Evolutionary conservation across 2,113 vertebrate genomes (phyloP).

Genomic region (Sclerurus mexicanus): DNA sequence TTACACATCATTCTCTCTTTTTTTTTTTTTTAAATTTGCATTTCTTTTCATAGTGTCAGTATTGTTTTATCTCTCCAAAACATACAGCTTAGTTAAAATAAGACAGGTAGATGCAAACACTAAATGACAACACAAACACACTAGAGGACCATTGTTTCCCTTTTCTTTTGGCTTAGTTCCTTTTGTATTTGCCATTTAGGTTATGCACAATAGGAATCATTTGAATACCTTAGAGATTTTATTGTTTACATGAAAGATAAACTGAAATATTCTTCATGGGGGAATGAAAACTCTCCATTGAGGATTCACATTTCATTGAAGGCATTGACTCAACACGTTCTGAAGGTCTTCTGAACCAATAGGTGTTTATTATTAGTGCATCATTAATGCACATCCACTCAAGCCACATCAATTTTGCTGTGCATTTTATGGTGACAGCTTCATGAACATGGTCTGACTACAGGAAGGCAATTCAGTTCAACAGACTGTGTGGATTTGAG

Average conservation of each 20-base stretch:
- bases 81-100: not conserved
- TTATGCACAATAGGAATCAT: not conserved
- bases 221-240: not conserved
- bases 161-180: not conserved
- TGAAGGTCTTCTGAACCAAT: not conserved
- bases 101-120: not conserved
- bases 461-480: not conserved
- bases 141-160: not conserved
- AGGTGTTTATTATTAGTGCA: not conserved
- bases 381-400: not conserved
- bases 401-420: not conserved
- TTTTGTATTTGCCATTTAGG: not conserved
- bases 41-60: not conserved
- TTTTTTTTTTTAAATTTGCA: not conserved
- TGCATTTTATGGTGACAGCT: not conserved
- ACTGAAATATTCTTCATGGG: not conserved
- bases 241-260: not conserved
- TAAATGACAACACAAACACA: not conserved
- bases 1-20: not conserved
- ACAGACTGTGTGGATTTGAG: not conserved
- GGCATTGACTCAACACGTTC: not conserved
- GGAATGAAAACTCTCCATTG: not conserved
- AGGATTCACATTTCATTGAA: not conserved
- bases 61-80: slow-evolving; percentile 9
- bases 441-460: not conserved